phyloP scores from a whole-genome alignment of 1,140 invertebrate species.

The Leguminivora glycinivorella region DNA sequence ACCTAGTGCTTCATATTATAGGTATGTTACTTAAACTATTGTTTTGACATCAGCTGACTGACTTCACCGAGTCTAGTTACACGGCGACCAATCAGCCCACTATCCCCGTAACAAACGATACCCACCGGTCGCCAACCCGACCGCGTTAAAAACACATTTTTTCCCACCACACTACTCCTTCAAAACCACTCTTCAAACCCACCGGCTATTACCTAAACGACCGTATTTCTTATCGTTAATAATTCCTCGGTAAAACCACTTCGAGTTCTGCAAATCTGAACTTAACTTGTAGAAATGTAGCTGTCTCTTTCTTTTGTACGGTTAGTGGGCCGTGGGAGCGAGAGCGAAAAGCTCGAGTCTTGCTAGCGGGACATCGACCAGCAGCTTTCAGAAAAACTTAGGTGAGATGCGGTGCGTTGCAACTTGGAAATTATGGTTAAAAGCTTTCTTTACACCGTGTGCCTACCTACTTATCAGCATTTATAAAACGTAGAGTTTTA shows the following conservation, averaged over 20 bases:
- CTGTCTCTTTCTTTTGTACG: constrained; percentile 53
- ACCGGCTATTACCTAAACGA: constrained; percentile 62
- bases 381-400: constrained; percentile 77
- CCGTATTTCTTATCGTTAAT: constrained; percentile 68
- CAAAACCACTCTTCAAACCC: constrained; percentile 51
- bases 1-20: too few species aligned
- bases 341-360: constrained; percentile 60
- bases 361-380: constrained; percentile 77
- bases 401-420: constrained; percentile 46
- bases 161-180: constrained; percentile 39
- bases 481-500: too few species aligned
- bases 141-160: constrained; percentile 45
- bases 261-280: constrained; percentile 70
- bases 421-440: constrained; percentile 50
- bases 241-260: constrained; percentile 69
- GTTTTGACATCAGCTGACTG: constrained; percentile 36
- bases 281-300: constrained; percentile 39
- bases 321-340: constrained; percentile 43
- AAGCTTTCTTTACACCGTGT: not conserved
- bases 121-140: constrained; percentile 47
- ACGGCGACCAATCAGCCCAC: constrained; percentile 46
- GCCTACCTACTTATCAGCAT: not conserved
- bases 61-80: constrained; percentile 48
- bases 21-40: not conserved
- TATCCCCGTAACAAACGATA: constrained; percentile 50